These are phyloP conservation scores for Micromys minutus DNA, from an alignment of 2,113 vertebrate genomes.

Conservation along the genomic window DNA sequence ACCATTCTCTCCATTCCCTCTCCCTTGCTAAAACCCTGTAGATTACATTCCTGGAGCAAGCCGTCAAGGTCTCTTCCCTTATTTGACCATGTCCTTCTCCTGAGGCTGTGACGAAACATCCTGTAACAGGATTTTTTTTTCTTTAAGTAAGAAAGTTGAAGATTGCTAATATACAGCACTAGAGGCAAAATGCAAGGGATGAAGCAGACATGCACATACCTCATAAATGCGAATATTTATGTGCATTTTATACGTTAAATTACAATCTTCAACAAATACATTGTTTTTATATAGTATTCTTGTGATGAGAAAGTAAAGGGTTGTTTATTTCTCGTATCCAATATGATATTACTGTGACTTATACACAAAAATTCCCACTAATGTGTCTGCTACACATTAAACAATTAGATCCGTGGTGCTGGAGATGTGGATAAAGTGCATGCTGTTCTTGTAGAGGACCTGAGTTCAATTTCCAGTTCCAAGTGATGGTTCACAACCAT, in stretches of 20 bases:
- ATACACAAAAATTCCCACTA: background rate
- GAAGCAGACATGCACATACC: background rate
- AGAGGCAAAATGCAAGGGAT: background rate
- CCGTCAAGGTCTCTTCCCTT: background rate
- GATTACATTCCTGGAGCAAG: background rate
- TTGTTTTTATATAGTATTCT: constrained; percentile 24
- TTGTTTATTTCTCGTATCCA: background rate
- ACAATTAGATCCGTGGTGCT: background rate
- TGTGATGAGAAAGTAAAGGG: background rate
- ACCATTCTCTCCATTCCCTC: background rate
- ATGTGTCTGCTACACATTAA: background rate
- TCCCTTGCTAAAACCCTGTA: background rate
- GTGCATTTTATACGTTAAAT: background rate
- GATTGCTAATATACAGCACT: background rate
- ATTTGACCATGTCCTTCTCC: background rate
- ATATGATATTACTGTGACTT: background rate
- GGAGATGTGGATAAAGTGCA: background rate
- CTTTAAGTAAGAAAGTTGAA: background rate
- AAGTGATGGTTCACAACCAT: background rate
- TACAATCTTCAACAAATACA: background rate
- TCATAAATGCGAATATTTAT: background rate
- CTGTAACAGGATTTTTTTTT: no score
- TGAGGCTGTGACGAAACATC: background rate
- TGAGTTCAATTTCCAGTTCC: background rate
- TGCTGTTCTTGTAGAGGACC: background rate